Percentiles rank a stretch among this genome's conserved stretches.
Conservation (phyloP, 1,140 invertebrate genomes). For the Megathymus violae region DNA sequence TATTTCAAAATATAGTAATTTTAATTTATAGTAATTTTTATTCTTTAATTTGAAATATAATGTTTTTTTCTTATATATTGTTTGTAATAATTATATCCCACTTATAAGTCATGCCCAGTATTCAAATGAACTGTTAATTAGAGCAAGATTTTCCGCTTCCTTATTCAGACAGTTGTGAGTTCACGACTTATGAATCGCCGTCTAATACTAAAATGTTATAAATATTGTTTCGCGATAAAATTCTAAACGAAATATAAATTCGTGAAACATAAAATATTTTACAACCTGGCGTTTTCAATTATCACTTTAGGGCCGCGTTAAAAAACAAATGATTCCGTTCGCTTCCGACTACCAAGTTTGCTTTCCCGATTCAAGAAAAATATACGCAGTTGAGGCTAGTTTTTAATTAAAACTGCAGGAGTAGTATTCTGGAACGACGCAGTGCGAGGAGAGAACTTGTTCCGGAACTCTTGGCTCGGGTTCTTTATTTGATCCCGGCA, state of each 20-base stretch:
- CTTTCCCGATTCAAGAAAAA: conserved; percentile 54
- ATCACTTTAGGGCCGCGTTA: conserved; percentile 40
- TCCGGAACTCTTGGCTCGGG: conserved; percentile 41
- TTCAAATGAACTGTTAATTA: neutral
- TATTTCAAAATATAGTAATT: no score
- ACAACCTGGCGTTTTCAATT: conserved; percentile 34
- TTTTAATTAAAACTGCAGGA: conserved; percentile 68
- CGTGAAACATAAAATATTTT: conserved; percentile 31
- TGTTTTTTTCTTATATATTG: no score
- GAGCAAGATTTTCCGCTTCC: neutral
- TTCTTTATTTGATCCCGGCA: neutral
- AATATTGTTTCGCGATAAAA: conserved; percentile 13
- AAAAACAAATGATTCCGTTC: conserved; percentile 33
- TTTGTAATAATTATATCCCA: no score
- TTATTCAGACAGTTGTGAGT: neutral
- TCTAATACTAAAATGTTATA: conserved; percentile 20
- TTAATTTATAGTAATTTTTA: no score
- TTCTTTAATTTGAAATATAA: no score
- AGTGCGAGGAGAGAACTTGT: conserved; percentile 42
- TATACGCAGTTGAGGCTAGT: conserved; percentile 51
- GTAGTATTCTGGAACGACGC: conserved; percentile 52
- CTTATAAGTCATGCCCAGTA: no score
- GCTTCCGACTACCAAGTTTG: conserved; percentile 38
- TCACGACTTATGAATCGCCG: neutral
- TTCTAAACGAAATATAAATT: conserved; percentile 21